Evolutionary conservation across 2,888 invertebrate genomes (phyloP), one percentile per base, ranked within the genome.

Genomic region (Anthrax anthrax): DNA sequence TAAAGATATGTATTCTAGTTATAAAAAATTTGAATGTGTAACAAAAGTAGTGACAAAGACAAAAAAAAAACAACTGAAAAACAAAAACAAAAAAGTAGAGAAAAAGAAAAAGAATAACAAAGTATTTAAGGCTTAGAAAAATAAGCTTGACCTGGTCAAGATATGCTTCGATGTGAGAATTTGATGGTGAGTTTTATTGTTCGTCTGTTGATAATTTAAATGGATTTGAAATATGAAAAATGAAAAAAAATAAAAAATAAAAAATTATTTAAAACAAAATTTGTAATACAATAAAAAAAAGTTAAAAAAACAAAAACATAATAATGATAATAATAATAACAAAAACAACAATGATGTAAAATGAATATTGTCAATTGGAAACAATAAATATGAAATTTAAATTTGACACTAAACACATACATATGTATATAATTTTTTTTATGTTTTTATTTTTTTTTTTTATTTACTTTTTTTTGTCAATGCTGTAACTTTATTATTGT

Each of bases 141-240:
- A 32, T 32, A 12, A 32, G 29, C 29, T 32, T 32, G 29, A 32
- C 29, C 29, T 32, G 29, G 29, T 32, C 29, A 32, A 32, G 13
- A 32, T 32, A 32, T 12, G 13, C 12, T 32, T 5, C 6, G 29
- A 32, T 32, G 29, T 32, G 39, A 42, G 46, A 37, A 41, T 42
- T 46, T 29, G 46, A 42, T 41, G 41, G 41, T 42, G 41, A 39
- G 44, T 45, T 46, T 42, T 46, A 42, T 46, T 46, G 41, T 36
- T 17, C 46, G 46, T 46, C 46, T 46, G 46, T 41, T 41, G 46
- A 46, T 46, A 46, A 46, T 46, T 46, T 46, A 46, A 42, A 37
- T 46, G 46, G 46, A 32, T 32, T 9, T 32, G 23, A 23, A 23
- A 23, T 6, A 23, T 23, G 4, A 23, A 23, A 23, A 8, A 23